These are phyloP conservation scores for Tetraneura akinire DNA, from an alignment of 1,140 invertebrate species.

Conservation along the genomic window DNA sequence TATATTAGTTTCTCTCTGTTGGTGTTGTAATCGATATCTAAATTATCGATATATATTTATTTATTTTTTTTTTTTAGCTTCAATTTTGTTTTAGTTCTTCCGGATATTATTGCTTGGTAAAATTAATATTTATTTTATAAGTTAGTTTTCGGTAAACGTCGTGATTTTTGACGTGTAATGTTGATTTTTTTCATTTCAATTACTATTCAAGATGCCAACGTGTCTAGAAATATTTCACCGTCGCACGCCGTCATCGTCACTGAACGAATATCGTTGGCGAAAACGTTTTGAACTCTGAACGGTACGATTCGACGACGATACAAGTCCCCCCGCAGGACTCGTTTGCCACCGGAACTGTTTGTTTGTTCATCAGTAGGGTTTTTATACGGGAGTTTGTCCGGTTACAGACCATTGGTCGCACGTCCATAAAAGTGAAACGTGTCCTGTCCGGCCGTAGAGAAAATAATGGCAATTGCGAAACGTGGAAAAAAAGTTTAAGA, in stretches of 20 bases:
- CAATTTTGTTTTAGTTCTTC: no score
- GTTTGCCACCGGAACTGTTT: not conserved
- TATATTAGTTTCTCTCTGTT: no score
- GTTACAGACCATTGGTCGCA: slow-evolving; percentile 27
- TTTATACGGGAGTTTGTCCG: not conserved
- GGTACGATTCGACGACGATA: not conserved
- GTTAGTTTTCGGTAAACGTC: slow-evolving; percentile 12
- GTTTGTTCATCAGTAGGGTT: slow-evolving; percentile 10
- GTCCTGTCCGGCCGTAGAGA: not conserved
- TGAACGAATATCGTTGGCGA: not conserved
- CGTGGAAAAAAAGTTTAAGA: not conserved
- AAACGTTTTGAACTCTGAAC: not conserved
- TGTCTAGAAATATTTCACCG: not conserved
- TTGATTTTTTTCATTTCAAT: not conserved
- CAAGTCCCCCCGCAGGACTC: not conserved
- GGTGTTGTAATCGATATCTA: no score
- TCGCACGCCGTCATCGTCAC: not conserved
- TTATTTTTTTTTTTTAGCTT: no score
- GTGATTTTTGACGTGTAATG: no score
- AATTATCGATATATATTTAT: no score
- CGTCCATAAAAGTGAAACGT: slow-evolving; percentile 14
- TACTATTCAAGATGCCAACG: not conserved
- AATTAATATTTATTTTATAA: no score
- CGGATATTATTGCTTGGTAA: no score
- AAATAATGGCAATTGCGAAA: slow-evolving; percentile 25